Conservation (phyloP, 2,797 vertebrate genomes). For the Limosa lapponica region DNA sequence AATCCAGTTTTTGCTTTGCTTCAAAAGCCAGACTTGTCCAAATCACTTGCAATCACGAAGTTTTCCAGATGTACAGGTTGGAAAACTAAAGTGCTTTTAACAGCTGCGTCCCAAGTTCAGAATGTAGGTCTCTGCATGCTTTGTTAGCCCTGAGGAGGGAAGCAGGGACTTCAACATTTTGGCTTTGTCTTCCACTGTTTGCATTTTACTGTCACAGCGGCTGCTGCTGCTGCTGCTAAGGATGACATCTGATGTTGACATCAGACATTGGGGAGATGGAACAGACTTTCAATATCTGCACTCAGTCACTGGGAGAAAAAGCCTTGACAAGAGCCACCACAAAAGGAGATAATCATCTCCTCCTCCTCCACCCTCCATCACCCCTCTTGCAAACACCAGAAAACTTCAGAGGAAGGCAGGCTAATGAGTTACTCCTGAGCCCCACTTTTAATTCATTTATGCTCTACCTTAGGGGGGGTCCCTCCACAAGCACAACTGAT, state of each 20-base stretch:
- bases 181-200: slow-evolving; percentile 57
- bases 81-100: slow-evolving; percentile 77
- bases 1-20: slow-evolving; percentile 18
- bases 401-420: not conserved
- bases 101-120: slow-evolving; percentile 72
- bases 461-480: not conserved
- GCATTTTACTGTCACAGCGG: slow-evolving; percentile 71
- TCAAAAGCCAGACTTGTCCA: slow-evolving; percentile 66
- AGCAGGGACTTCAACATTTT: slow-evolving; percentile 71
- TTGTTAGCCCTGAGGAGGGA: slow-evolving; percentile 71
- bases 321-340: slow-evolving; percentile 18
- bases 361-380: not conserved
- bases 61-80: slow-evolving; percentile 66
- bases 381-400: not conserved
- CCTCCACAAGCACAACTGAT: not conserved
- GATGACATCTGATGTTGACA: slow-evolving; percentile 69
- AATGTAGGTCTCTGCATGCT: slow-evolving; percentile 56
- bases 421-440: not conserved
- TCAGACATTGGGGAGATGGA: slow-evolving; percentile 58
- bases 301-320: slow-evolving; percentile 60
- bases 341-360: not conserved
- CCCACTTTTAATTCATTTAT: not conserved
- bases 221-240: slow-evolving; percentile 43
- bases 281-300: slow-evolving; percentile 41
- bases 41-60: slow-evolving; percentile 66